Evolutionary conservation across 2,888 invertebrate species (phyloP).

Genomic region (Falcaria lacertinaria): DNA sequence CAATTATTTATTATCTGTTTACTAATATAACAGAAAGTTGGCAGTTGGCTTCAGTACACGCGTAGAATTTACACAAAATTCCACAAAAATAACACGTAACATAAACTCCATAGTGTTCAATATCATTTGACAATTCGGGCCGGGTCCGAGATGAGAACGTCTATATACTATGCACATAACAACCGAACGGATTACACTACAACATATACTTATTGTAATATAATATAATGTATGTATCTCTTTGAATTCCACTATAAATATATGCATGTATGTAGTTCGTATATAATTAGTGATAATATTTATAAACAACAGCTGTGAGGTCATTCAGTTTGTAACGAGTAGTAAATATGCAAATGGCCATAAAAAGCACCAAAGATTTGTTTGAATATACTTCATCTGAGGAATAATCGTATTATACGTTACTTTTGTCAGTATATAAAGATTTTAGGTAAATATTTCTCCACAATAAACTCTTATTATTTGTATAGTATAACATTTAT

Average conservation of each 20-base stretch:
- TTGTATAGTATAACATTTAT: constrained; percentile 43
- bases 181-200: constrained; percentile 45
- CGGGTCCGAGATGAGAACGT: constrained; percentile 34
- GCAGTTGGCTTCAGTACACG: constrained; percentile 72
- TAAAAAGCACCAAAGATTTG: constrained; percentile 67
- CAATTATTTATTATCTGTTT: constrained; percentile 38
- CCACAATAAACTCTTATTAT: constrained; percentile 74
- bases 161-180: constrained; percentile 32
- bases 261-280: constrained; percentile 11
- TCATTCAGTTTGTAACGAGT: constrained; percentile 57
- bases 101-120: constrained; percentile 49
- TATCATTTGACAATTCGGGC: constrained; percentile 65
- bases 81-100: constrained; percentile 38
- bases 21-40: constrained; percentile 69
- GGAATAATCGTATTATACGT: constrained; percentile 48
- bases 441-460: constrained; percentile 73
- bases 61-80: constrained; percentile 40
- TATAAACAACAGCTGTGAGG: constrained; percentile 54
- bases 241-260: constrained; percentile 6
- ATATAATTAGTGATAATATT: constrained; percentile 17
- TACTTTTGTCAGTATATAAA: constrained; percentile 64
- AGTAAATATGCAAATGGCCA: constrained; percentile 68
- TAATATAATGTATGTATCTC: constrained; percentile 21
- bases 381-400: constrained; percentile 51
- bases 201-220: constrained; percentile 43